Base-by-base conservation (phyloP, 2,888 invertebrate species). In the Cosmorhoe ocellata region DNA sequence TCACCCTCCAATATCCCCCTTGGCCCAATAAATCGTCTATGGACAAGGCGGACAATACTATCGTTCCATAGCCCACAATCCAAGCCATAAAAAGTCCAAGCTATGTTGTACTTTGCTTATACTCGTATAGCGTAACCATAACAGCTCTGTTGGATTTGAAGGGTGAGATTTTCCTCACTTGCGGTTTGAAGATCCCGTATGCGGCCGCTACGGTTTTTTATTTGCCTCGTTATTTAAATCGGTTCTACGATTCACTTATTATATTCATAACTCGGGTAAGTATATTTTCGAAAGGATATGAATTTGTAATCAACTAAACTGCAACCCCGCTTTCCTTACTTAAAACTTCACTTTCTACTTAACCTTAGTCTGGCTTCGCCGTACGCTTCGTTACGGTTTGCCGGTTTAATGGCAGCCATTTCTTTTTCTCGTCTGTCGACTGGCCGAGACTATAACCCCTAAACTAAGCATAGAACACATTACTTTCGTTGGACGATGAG, bases 1-100 rank as follows among this genome's bases (percentile, higher is more conserved):
- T 48, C 54, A 49, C 62, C 62, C 62, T 61, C 54, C 43, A 58
- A 62, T 58, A 62, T 62, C 52, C 37, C 58, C 59, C 60, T 49
- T 49, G 42, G 53, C 41, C 42, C 51, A 46, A 62, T 62, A 62
- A 62, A 60, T 62, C 43, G 44, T 56, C 46, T 44, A 48, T 33
- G 50, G 51, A 56, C 58, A 54, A 46, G 40, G 26, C 48, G 31
- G 31, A 36, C 44, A 32, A 44, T 51, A 52, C 39, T 52, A 45
- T 43, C 51, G 51, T 50, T 53, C 38, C 54, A 44, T 45, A 50
- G 46, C 51, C 55, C 56, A 54, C 56, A 54, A 44, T 49, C 44
- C 51, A 56, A 58, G 64, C 71, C 63, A 74, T 77, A 80, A 81
- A 81, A 75, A 71, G 71, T 66, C 70, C 65, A 69, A 70, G 76